Conservation (phyloP, 2,797 vertebrate genomes). For the Acanthiza pusilla region DNA sequence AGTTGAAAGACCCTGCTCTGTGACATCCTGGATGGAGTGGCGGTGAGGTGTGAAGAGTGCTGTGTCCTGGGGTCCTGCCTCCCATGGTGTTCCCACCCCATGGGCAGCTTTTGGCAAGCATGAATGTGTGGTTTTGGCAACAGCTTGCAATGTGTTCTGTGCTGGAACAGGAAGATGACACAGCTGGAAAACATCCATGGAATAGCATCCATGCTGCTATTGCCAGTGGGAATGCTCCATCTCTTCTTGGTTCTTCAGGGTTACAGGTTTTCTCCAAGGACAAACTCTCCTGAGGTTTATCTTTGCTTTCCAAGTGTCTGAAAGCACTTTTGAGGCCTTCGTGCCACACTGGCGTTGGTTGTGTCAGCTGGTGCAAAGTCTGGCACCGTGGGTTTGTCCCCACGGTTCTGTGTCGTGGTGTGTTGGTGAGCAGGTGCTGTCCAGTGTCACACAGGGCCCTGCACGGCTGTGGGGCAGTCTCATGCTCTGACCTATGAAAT, state of each 20-base stretch:
- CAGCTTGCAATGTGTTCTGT: background rate
- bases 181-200: background rate
- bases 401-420: accelerated
- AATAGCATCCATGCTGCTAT: background rate
- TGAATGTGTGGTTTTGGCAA: background rate
- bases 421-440: background rate
- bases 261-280: background rate
- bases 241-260: background rate
- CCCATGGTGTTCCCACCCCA: background rate
- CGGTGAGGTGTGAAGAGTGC: background rate
- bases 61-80: background rate
- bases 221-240: background rate
- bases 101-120: accelerated
- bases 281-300: background rate
- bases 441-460: background rate
- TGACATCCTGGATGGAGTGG: background rate
- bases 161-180: background rate
- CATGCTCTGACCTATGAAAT: background rate
- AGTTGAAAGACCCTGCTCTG: background rate
- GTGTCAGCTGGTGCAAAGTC: background rate
- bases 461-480: background rate
- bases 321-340: background rate
- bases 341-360: background rate
- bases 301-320: background rate
- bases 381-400: background rate